Base-by-base conservation (phyloP, 2,113 vertebrate species). In the Cynopterus brachyotis region DNA sequence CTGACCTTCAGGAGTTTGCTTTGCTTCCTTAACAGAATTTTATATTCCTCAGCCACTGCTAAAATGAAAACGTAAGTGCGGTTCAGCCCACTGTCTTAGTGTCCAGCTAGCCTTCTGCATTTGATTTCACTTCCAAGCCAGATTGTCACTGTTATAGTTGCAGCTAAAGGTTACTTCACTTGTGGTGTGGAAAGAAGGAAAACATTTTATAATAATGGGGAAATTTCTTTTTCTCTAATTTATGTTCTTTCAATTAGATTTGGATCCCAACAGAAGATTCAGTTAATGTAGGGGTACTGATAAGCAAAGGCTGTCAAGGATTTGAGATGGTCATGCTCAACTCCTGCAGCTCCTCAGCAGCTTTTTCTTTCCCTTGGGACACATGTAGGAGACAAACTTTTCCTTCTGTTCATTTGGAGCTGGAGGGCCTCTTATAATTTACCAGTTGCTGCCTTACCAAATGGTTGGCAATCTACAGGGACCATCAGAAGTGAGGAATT, bases 61-160 rank as follows among this genome's bases (percentile, higher is more conserved):
- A 78, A 66, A 75, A 53, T 0, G 4, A 92, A 15, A 73, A 42
- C 35, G 1, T 60, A n/a, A 73, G 42, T 28, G 7, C 1, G 28
- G 30, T 15, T 66, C 32, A 84, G 75, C 55, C 50, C 37, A 37
- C 47, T 30, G 24, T 69, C 47, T 93, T 16, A 24, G n/a, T 79
- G 64, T 37, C 50, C 89, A 93, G n/a, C 12, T n/a, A 57, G 10
- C 60, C 76, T 88, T 81, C 42, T 95, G 50, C 11, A 53, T 95
- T 91, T 94, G 83, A 84, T 96, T 93, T 97, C 60, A 76, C n/a
- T 53, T 17, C 17, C 28, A 94, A 88, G 22, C 47, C 59, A 96
- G 79, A 64, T 78, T 50, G 28, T 95, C n/a, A 90, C 53, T 32
- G 40, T 89, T 73, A 90, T 78, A 73, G 30, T 95, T 92, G 78